Base-by-base conservation (phyloP, 2,113 vertebrate species). In the Osmerus eperlanus region DNA sequence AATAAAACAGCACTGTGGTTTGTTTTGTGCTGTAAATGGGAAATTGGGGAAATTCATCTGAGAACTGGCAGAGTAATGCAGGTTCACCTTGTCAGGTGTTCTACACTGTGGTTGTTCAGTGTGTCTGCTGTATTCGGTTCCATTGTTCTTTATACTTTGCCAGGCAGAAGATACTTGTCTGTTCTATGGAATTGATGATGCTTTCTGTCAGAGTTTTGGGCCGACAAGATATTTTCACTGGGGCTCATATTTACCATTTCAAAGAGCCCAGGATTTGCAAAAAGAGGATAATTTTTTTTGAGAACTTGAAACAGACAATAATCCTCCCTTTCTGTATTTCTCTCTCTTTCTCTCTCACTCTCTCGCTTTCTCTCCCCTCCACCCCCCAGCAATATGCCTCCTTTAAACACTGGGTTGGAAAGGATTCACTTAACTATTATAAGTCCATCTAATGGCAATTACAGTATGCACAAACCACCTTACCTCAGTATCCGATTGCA, bases 161-260 rank as follows among this genome's bases (percentile, higher is more conserved):
- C 64, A 65, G 41, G 18, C 19, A 13, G 64, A 32, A 51, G 67
- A 41, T 58, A 36, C 76, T 69, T 72, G 58, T 25, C 67, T 73
- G 19, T 21, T 29, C 16, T 47, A 47, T 41, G 18, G 7, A 13
- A 19, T n/a, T 18, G 36, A 25, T 4, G 9, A 56, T 56, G 15
- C 16, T 19, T 56, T n/a, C 55, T 18, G 15, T 56, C n/a, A 16
- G 15, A 56, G 55, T 15, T 19, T 6, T 56, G 55, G 55, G 55
- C 15, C 36, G 80, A 52, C 47, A 66, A 72, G 55, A 71, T 67
- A 65, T 54, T 66, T 47, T 83, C 66, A 76, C 5, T 47, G 36
- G 64, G 36, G 25, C 62, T 83, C 70, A 84, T 73, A 70, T 80
- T 83, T 70, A 83, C 67, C 62, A 80, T 81, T 83, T 60, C 29